These are phyloP conservation scores for Arvicola amphibius DNA, from an alignment of 2,797 vertebrate genomes.

Conservation along the genomic window DNA sequence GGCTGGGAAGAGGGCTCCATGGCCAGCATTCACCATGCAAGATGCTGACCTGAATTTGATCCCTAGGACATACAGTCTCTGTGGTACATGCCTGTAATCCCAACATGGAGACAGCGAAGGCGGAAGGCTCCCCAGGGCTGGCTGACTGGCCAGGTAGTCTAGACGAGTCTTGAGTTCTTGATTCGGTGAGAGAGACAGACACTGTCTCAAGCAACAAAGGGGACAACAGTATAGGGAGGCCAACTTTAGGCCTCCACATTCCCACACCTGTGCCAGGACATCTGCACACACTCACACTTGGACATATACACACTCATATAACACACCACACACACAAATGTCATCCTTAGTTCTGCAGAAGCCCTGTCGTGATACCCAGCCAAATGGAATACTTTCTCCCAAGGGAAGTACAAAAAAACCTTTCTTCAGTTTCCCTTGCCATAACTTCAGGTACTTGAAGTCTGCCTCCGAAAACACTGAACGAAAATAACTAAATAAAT, in stretches of 20 bases:
- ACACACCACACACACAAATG: background rate
- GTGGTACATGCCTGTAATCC: background rate
- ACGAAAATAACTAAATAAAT: background rate
- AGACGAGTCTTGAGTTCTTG: background rate
- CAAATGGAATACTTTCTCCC: background rate
- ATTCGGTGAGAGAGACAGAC: background rate
- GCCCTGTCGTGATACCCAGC: background rate
- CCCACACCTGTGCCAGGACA: background rate
- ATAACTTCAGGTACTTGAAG: background rate
- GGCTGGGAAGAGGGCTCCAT: background rate
- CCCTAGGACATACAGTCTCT: background rate
- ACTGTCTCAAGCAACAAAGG: background rate
- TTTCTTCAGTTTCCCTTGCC: background rate
- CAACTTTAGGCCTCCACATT: background rate
- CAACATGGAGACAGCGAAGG: too few relatives aligned
- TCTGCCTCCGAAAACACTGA: background rate
- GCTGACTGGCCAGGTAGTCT: background rate
- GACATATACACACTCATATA: too few relatives aligned
- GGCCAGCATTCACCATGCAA: background rate
- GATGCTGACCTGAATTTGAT: background rate
- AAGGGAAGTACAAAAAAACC: background rate
- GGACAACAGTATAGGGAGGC: background rate
- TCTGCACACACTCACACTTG: background rate
- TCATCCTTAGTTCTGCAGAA: background rate
- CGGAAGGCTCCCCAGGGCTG: background rate